Evolutionary conservation across 2,113 vertebrate species (phyloP), one percentile per base, ranked within the genome.

Genomic region (Nymphicus hollandicus): DNA sequence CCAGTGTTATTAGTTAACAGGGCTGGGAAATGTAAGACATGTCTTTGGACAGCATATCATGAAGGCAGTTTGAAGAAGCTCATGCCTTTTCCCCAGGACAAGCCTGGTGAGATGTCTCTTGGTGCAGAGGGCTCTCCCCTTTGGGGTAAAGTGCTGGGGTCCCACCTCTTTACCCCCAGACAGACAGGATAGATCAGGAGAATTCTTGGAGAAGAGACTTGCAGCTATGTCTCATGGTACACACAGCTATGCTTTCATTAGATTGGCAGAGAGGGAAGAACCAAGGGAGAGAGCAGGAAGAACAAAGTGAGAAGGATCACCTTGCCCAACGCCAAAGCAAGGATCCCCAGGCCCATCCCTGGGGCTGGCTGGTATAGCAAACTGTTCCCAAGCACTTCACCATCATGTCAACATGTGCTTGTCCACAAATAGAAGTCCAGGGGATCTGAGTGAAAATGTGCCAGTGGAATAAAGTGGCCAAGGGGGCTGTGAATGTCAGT

Each of bases 391-490:
- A 74, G 55, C 31, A 14, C 33, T 41, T 50, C 12, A 10, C 23
- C 33, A 68, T 50, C 12, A 3, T 58, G 29, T n/a, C 73, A 63
- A 24, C 18, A 10, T 0, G 0, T 27, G 23, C 29, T 60, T 39
- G 12, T 56, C 33, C 41, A 44, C 10, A 35, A 24, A 33, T 31
- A 88, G 46, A 33, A 12, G 22, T 25, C 41, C 49, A 44, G 22
- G 53, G 33, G 12, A 37, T 29, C 2, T n/a, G 50, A 58, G 47
- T 64, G 43, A 64, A 70, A 79, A 49, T 4, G 24, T 27, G 15
- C 65, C 6, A 2, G 3, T 11, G 35, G 72, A 83, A 81, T 66
- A 7, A 41, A 20, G 28, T 25, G 24, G 15, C 29, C n/a, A 13
- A 44, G 27, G 31, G 17, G 35, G 6, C 49, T 17, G 20, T 13